Conservation (phyloP, 1,140 invertebrate species). For the Belonocnema kinseyi region DNA sequence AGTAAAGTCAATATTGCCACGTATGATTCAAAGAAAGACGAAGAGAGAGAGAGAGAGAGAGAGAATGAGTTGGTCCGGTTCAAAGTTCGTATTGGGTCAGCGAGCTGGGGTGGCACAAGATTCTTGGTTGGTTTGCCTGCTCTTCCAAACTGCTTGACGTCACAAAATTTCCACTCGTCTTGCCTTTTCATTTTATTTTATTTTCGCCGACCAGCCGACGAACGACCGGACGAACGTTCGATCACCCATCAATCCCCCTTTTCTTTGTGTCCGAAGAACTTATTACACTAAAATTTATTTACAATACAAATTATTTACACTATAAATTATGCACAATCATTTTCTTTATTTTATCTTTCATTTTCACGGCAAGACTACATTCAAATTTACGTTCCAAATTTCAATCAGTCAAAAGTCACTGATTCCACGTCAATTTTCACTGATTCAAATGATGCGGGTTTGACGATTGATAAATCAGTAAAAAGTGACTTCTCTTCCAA, state of each 20-base stretch:
- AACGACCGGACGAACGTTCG: constrained; percentile 31
- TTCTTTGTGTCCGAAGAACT: not conserved
- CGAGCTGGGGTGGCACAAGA: constrained; percentile 44
- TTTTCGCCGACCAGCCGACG: constrained; percentile 40
- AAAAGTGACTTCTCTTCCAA: too few relatives aligned
- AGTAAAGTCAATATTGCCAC: not conserved
- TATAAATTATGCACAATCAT: constrained; percentile 33
- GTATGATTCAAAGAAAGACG: constrained; percentile 46
- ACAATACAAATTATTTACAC: not conserved
- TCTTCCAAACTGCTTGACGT: constrained; percentile 57
- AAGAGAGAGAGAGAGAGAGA: constrained; percentile 27
- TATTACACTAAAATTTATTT: constrained; percentile 8
- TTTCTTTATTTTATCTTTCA: constrained; percentile 39
- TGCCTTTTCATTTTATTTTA: constrained; percentile 56
- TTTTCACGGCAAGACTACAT: too few relatives aligned
- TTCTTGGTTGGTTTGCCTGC: constrained; percentile 42
- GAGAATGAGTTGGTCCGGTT: constrained; percentile 48
- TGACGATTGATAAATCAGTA: too few relatives aligned
- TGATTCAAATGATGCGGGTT: too few relatives aligned
- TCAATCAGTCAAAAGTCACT: too few relatives aligned
- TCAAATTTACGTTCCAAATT: too few relatives aligned
- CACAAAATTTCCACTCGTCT: constrained; percentile 67
- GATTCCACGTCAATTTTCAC: too few relatives aligned
- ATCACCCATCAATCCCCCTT: constrained; percentile 29
- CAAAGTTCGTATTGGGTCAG: constrained; percentile 65